Evolutionary conservation across 2,797 vertebrate genomes (phyloP).

Genomic region (Malacoctenus gilli): DNA sequence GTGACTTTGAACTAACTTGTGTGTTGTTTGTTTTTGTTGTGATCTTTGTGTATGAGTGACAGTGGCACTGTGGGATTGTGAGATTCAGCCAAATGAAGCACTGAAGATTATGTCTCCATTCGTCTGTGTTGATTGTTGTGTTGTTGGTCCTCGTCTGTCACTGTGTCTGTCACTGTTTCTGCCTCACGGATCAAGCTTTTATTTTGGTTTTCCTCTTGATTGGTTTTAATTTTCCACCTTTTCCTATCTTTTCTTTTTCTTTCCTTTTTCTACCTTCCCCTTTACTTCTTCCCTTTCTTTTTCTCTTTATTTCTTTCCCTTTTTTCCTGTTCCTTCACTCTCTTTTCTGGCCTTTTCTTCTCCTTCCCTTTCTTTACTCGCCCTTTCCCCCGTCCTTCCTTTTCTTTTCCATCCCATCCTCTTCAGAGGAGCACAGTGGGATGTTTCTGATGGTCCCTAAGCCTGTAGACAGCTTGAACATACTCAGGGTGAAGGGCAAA

Average conservation of each 20-base stretch:
- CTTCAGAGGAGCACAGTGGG: constrained; percentile 89
- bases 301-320: constrained; percentile 15
- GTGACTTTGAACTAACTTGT: constrained; percentile 25
- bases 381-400: constrained; percentile 68
- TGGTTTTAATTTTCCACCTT: too few relatives aligned
- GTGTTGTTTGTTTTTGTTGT: constrained; percentile 4
- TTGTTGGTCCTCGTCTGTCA: too few relatives aligned
- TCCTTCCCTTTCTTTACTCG: constrained; percentile 21
- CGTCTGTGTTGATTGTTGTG: not conserved
- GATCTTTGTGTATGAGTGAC: too few relatives aligned
- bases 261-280: constrained; percentile 11
- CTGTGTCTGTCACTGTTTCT: too few relatives aligned
- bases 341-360: constrained; percentile 67
- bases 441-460: constrained; percentile 92
- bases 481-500: constrained; percentile 91
- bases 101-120: not conserved
- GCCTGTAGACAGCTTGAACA: constrained; percentile 90
- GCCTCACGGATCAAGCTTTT: not conserved
- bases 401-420: constrained; percentile 40
- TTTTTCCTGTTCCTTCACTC: constrained; percentile 44
- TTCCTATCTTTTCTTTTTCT: not conserved
- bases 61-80: not conserved
- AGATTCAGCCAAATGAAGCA: not conserved
- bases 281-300: constrained; percentile 25
- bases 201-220: too few relatives aligned